Evolutionary conservation across 2,797 vertebrate species (phyloP).

Genomic region (Coracias cyanogaster): DNA sequence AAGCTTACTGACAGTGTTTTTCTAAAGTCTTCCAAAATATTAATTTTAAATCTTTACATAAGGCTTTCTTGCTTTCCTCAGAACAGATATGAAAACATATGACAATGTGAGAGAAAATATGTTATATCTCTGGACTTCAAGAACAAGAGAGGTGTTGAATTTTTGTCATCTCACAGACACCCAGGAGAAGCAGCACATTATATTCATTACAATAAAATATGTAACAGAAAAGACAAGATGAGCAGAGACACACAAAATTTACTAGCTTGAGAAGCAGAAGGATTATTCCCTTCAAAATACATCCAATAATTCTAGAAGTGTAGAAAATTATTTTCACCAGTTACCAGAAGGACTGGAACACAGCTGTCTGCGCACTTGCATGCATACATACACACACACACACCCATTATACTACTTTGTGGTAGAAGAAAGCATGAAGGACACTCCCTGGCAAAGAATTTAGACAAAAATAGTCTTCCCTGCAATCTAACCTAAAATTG

Average conservation of each 20-base stretch:
- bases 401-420: not conserved
- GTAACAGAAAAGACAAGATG: not conserved
- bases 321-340: not conserved
- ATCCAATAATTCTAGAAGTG: not conserved
- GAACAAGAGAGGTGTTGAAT: not conserved
- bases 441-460: not conserved
- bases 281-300: not conserved
- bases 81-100: not conserved
- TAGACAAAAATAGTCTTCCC: not conserved
- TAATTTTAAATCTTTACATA: not conserved
- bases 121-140: not conserved
- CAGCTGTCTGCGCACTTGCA: rapidly evolving
- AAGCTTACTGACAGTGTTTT: not conserved
- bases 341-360: not conserved
- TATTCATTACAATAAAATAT: not conserved
- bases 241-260: not conserved
- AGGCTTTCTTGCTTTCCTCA: not conserved
- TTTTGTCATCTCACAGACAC: not conserved
- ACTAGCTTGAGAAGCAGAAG: not conserved
- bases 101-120: not conserved
- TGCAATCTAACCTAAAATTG: not conserved
- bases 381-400: not conserved
- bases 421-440: not conserved
- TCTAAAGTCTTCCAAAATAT: not conserved
- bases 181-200: not conserved